Evolutionary conservation across 1,140 invertebrate genomes (phyloP), one percentile per base, ranked within the genome.

Genomic region (Drosophila aff.): DNA sequence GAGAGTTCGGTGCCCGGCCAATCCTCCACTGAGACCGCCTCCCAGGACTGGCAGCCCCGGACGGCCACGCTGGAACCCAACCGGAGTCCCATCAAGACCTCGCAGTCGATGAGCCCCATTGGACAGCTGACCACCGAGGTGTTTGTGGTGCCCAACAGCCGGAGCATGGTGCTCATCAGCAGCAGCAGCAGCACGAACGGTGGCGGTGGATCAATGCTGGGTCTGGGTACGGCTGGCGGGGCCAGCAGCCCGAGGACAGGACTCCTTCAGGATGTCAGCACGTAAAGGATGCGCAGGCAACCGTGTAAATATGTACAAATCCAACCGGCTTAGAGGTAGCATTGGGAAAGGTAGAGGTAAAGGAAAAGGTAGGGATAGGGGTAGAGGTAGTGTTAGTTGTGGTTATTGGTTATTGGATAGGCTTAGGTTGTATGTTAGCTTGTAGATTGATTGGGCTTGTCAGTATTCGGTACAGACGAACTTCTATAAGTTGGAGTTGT

Each of bases 101-200:
- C 92, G 10, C 92, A 92, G 26, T 92, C 92, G 9, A 81, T 92
- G 79, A 92, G 92, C 49, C 92, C 92, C 49, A 91, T 92, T 26
- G 87, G 92, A 2, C 71, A 74, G 15, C 36, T 92, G 53, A 81
- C 87, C 33, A 84, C 71, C 16, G 84, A 91, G 63, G 82, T 89
- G 7, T 91, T 86, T 40, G 79, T 92, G 4, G 57, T 92, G 65
- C 92, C 92, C 43, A 92, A 92, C 58, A 92, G 90, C 67, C 83
- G 90, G 38, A 92, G 92, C 72, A 92, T 92, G 90, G 91, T 91
- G 60, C 60, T 91, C n/a, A 86, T 92, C 16, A 90, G 84, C 58
- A 91, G 71, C 15, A 49, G 46, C 46, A 49, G 47, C 41, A 50
- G 31, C 41, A 50, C 55, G 46, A 74, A 36, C 65, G 53, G 18